phyloP scores from a whole-genome alignment of 2,113 vertebrate genomes.

The Gymnobelideus leadbeateri region DNA sequence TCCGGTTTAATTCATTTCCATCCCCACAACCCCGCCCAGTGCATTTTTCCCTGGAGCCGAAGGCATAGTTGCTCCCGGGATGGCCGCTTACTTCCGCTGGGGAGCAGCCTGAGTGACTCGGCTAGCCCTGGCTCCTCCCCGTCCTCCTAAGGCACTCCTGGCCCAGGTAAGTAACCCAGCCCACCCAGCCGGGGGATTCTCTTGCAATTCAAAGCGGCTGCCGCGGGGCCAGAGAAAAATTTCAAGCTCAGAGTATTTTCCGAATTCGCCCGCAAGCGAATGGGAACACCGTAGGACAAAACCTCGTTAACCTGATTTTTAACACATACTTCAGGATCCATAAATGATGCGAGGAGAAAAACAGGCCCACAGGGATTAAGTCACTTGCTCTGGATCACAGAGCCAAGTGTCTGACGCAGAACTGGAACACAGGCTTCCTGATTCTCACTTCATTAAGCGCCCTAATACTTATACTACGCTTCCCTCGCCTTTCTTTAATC shows the following conservation, averaged over 20 bases:
- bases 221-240: not conserved
- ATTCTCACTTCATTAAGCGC: not conserved
- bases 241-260: not conserved
- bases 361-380: not conserved
- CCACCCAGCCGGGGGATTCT: not conserved
- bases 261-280: not conserved
- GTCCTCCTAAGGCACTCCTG: no score
- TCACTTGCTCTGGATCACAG: not conserved
- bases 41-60: accelerated
- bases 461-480: not conserved
- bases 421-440: not conserved
- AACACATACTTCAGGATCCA: not conserved
- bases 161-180: not conserved
- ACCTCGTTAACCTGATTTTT: slow-evolving; percentile 33
- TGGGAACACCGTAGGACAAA: slow-evolving; percentile 7
- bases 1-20: not conserved
- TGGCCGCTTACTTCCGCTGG: not conserved
- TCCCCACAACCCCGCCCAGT: not conserved
- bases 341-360: not conserved
- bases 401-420: not conserved
- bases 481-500: not conserved
- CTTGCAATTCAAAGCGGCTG: not conserved
- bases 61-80: not conserved
- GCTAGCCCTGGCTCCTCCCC: not conserved
- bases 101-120: not conserved